Base-by-base conservation (phyloP, 2,888 invertebrate species). In the Ceraclea dissimilis region DNA sequence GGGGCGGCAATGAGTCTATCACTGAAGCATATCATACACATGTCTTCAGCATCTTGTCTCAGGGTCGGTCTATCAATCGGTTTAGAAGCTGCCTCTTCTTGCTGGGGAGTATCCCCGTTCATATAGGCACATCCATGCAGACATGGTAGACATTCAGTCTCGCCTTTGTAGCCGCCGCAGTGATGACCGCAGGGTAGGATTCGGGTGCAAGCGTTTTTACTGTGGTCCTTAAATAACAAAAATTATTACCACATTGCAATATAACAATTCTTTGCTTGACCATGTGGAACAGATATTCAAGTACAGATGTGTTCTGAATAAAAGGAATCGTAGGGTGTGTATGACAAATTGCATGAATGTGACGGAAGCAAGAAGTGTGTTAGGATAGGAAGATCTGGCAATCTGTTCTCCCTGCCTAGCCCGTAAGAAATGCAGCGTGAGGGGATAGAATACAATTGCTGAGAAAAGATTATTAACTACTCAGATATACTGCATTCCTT, bases 11-110 rank as follows among this genome's bases (percentile, higher is more conserved):
- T 90, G 44, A 98, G 75, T 1, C 97, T 94, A 70, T 98, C 98
- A 0, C 95, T 94, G 74, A 98, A 98, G 71, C 98, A 98, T 65
- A 98, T 93, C 93, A 98, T 97, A 74, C 98, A 98, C 93, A 98
- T 95, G 70, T 98, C 98, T 67, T 98, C 98, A 0, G 93, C 93
- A 71, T 98, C 98, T 72, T 98, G 98, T 16, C 92, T 87, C 51
- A 97, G 77, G 54, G 79, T 76, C 5, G 73, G 74, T 67, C 66
- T 89, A 87, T 33, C 89, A 83, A 72, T 67, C 92, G 88, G 64
- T 91, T 70, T 68, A 92, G 93, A 55, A 73, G 76, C n/a, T 75
- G 72, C 70, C 93, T 93, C 61, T 83, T 84, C 33, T 79, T 74
- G 2, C 92, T 93, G 2, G 89, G 88, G 68, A 92, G 93, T 65